These are phyloP conservation scores for Hydroisotoma schaefferi DNA, from an alignment of 2,888 invertebrate species.

Conservation along the genomic window DNA sequence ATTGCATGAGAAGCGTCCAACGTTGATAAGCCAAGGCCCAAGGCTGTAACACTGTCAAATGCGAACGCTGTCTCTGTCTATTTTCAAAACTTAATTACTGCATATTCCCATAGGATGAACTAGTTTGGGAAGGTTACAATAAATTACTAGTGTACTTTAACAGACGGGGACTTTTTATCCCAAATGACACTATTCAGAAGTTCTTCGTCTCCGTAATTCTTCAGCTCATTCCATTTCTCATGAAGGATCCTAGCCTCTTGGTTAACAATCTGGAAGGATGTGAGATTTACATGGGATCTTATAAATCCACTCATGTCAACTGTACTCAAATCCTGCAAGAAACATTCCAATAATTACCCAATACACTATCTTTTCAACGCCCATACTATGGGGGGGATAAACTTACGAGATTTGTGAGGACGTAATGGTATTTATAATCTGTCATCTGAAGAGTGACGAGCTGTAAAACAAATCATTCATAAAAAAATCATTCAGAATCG, in stretches of 20 bases:
- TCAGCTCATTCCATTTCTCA: slow-evolving; percentile 44
- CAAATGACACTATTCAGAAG: slow-evolving; percentile 33
- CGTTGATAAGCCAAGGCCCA: slow-evolving; percentile 41
- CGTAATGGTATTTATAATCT: slow-evolving; percentile 78
- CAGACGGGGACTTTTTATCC: slow-evolving; percentile 38
- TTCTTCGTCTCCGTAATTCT: slow-evolving; percentile 46
- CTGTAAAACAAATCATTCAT: slow-evolving; percentile 7
- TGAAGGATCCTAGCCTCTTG: slow-evolving; percentile 40
- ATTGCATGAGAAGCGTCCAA: slow-evolving; percentile 68
- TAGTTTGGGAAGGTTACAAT: background rate
- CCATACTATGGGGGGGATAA: background rate
- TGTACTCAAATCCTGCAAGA: slow-evolving; percentile 31
- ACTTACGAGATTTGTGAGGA: slow-evolving; percentile 67
- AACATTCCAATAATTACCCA: background rate
- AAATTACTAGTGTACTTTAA: slow-evolving; percentile 32
- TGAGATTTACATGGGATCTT: slow-evolving; percentile 43
- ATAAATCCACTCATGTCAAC: slow-evolving; percentile 43
- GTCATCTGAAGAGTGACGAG: slow-evolving; percentile 63
- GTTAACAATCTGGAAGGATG: slow-evolving; percentile 44
- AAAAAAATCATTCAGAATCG: background rate
- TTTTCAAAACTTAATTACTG: background rate
- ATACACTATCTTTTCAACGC: background rate
- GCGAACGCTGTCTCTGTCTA: slow-evolving; percentile 42
- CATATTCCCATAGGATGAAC: slow-evolving; percentile 2
- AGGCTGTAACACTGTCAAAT: slow-evolving; percentile 44